A percentile compares a stretch with the other conserved stretches of the same genome.
Evolutionary conservation across 1,140 invertebrate genomes (phyloP).

Genomic region (Pentalonia nigronervosa): DNA sequence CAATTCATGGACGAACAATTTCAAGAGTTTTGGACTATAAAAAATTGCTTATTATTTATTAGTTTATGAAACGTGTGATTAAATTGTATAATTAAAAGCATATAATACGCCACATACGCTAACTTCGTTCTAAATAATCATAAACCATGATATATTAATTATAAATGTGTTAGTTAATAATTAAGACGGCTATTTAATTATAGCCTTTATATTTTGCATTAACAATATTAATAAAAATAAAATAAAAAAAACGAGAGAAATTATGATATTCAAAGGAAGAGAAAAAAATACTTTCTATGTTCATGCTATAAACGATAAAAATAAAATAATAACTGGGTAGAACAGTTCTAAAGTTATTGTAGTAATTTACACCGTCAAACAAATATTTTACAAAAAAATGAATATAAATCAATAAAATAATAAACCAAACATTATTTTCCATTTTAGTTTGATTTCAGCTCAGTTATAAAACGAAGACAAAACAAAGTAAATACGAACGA

Average conservation of each 20-base stretch:
- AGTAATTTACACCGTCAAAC: neutral
- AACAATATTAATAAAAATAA: neutral
- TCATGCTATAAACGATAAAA: neutral
- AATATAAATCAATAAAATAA: neutral
- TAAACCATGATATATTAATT: neutral
- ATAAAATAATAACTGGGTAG: neutral
- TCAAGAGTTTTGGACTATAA: neutral
- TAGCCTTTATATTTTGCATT: neutral
- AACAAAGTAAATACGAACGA: neutral
- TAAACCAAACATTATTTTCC: no score
- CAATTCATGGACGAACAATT: neutral
- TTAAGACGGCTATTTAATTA: neutral
- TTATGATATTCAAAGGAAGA: neutral
- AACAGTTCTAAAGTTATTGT: neutral
- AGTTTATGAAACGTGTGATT: neutral
- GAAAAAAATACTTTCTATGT: neutral
- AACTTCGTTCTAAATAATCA: neutral
- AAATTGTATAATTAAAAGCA: no score
- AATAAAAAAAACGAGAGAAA: neutral
- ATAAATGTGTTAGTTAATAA: neutral
- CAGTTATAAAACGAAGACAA: neutral
- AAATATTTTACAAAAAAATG: neutral
- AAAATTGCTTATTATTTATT: neutral
- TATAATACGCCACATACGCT: neutral
- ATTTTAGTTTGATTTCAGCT: neutral